phyloP scores from a whole-genome alignment of 2,113 vertebrate species.

The Murina feae region DNA sequence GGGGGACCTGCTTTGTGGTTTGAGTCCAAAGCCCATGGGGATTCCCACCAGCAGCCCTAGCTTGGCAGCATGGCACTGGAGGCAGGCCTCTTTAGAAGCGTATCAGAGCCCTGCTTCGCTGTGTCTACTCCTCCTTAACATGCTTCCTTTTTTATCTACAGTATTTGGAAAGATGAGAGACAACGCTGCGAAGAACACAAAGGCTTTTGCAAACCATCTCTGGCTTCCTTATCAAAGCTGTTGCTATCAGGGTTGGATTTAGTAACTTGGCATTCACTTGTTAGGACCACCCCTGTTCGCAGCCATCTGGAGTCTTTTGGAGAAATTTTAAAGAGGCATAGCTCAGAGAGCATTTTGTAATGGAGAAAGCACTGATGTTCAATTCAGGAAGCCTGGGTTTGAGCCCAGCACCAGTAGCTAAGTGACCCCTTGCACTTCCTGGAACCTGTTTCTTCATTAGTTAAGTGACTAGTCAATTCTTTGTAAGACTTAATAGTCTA shows the following conservation, averaged over 20 bases:
- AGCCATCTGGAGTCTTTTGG: constrained; percentile 66
- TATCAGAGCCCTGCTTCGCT: constrained; percentile 22
- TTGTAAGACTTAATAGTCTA: background rate
- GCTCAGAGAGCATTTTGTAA: constrained; percentile 45
- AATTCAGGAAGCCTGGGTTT: constrained; percentile 9
- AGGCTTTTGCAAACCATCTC: constrained; percentile 63
- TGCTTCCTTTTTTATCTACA: constrained; percentile 51
- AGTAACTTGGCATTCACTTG: constrained; percentile 68
- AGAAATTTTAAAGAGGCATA: constrained; percentile 57
- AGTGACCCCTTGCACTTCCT: background rate
- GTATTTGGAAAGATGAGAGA: constrained; percentile 70
- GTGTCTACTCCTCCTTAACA: constrained; percentile 47
- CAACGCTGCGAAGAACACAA: constrained; percentile 60
- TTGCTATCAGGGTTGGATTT: constrained; percentile 60
- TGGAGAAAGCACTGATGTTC: background rate
- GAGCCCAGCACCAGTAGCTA: background rate
- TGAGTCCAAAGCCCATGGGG: background rate
- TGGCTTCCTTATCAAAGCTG: constrained; percentile 66
- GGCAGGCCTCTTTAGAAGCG: background rate
- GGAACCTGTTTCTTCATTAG: background rate
- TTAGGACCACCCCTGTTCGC: constrained; percentile 66
- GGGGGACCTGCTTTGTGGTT: background rate
- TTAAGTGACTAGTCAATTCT: background rate
- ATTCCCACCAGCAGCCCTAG: background rate
- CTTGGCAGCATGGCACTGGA: background rate